Evolutionary conservation across 1,140 invertebrate genomes (phyloP).

Genomic region (Plutomurus gul): DNA sequence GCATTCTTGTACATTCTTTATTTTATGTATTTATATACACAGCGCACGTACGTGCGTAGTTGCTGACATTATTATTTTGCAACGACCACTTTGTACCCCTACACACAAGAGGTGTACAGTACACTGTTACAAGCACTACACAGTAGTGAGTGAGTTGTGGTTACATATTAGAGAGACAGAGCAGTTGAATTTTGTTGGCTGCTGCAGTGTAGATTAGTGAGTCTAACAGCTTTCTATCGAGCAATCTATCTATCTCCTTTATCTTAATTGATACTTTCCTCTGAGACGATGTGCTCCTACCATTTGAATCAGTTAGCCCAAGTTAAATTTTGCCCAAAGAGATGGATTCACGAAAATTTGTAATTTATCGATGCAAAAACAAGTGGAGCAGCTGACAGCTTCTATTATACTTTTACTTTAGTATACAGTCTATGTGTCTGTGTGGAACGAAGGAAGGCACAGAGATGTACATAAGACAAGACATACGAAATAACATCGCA

Average conservation of each 20-base stretch:
- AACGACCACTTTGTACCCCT: not conserved
- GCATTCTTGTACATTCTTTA: not conserved
- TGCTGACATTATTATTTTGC: not conserved
- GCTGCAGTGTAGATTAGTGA: not conserved
- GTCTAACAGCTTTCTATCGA: constrained; percentile 26
- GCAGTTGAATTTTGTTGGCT: too few relatives aligned
- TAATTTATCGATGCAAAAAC: constrained; percentile 36
- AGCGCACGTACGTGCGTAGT: not conserved
- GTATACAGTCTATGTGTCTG: not conserved
- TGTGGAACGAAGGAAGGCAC: not conserved
- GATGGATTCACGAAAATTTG: constrained; percentile 31
- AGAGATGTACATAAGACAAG: not conserved
- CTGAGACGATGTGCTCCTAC: constrained; percentile 21
- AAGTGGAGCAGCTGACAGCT: constrained; percentile 33
- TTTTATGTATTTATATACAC: not conserved
- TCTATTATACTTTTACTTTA: constrained; percentile 24
- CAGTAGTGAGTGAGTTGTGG: not conserved
- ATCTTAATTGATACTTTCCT: constrained; percentile 35
- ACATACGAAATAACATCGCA: not conserved
- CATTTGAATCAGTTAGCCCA: constrained; percentile 30
- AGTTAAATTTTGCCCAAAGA: constrained; percentile 24
- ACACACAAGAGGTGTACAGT: not conserved
- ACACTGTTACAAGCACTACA: not conserved
- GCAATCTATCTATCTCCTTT: constrained; percentile 25
- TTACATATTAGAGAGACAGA: too few relatives aligned